Percentiles rank a stretch among this genome's conserved stretches.
Conservation (phyloP, 2,113 vertebrate genomes). For the Craseonycteris thonglongyai region DNA sequence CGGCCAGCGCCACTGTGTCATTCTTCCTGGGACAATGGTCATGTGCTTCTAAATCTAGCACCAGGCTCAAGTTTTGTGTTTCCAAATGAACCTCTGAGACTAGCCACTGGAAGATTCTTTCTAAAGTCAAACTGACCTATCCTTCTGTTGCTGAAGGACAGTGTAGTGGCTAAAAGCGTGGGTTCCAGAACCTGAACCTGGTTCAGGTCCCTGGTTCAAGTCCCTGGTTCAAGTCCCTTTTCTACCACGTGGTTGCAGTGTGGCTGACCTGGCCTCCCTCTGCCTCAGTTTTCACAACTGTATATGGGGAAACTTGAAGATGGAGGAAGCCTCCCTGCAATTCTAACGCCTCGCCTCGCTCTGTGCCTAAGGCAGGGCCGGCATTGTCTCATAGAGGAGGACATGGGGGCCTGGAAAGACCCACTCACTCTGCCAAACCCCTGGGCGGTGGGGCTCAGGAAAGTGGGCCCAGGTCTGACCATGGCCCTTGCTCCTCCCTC, state of each 20-base stretch:
- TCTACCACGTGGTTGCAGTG: background rate
- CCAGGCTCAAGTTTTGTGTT: background rate
- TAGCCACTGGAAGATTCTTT: background rate
- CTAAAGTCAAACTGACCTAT: background rate
- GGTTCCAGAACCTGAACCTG: background rate
- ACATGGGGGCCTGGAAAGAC: background rate
- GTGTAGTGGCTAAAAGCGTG: background rate
- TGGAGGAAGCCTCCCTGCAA: background rate
- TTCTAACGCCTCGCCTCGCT: accelerated
- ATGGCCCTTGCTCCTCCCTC: background rate
- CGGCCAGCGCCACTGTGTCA: background rate
- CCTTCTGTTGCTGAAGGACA: background rate
- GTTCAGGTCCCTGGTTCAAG: background rate
- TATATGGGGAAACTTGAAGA: background rate
- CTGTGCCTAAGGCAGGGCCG: background rate
- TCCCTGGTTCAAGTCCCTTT: background rate
- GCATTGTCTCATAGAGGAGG: background rate
- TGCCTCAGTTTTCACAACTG: background rate
- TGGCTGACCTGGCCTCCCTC: background rate
- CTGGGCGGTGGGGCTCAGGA: background rate
- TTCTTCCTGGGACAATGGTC: background rate
- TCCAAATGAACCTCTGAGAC: background rate
- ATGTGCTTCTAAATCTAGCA: background rate
- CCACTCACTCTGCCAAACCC: background rate
- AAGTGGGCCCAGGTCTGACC: background rate